These are phyloP conservation scores for Caradrina kadenii DNA, from an alignment of 2,888 invertebrate genomes.

Conservation along the genomic window DNA sequence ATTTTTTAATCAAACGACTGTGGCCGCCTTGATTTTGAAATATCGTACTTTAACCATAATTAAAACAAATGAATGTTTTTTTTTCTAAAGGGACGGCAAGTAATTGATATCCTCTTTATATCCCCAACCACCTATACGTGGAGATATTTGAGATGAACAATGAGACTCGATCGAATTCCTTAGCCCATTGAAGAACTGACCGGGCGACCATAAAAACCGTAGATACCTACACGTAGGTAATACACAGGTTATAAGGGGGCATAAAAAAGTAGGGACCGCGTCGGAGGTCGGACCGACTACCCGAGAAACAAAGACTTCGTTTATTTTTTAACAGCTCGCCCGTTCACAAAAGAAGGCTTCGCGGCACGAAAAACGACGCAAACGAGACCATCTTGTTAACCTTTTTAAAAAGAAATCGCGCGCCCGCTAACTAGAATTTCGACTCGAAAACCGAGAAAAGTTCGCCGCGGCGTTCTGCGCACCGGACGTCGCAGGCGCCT, in stretches of 20 bases:
- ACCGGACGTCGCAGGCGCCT: constrained; percentile 86
- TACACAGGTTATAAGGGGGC: constrained; percentile 90
- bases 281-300: constrained; percentile 90
- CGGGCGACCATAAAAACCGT: constrained; percentile 89
- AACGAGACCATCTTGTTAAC: constrained; percentile 90
- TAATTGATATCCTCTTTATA: constrained; percentile 78
- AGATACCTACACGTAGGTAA: constrained; percentile 91
- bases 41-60: constrained; percentile 69
- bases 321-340: constrained; percentile 91
- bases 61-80: constrained; percentile 71
- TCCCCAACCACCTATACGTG: constrained; percentile 73
- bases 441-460: constrained; percentile 89
- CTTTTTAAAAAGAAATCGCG: constrained; percentile 90
- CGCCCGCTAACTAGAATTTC: constrained; percentile 89
- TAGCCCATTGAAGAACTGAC: constrained; percentile 90
- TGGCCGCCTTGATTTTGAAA: constrained; percentile 65
- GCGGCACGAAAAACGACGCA: constrained; percentile 89
- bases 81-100: constrained; percentile 70
- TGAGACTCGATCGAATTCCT: constrained; percentile 90
- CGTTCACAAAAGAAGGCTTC: constrained; percentile 89
- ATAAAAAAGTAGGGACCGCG: constrained; percentile 90
- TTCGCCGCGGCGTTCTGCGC: constrained; percentile 76
- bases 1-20: constrained; percentile 40
- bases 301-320: constrained; percentile 90
- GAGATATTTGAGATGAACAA: constrained; percentile 81